Evolutionary conservation across 2,113 vertebrate genomes (phyloP), one percentile per base, ranked within the genome.

Genomic region (Catharus fuscescens): DNA sequence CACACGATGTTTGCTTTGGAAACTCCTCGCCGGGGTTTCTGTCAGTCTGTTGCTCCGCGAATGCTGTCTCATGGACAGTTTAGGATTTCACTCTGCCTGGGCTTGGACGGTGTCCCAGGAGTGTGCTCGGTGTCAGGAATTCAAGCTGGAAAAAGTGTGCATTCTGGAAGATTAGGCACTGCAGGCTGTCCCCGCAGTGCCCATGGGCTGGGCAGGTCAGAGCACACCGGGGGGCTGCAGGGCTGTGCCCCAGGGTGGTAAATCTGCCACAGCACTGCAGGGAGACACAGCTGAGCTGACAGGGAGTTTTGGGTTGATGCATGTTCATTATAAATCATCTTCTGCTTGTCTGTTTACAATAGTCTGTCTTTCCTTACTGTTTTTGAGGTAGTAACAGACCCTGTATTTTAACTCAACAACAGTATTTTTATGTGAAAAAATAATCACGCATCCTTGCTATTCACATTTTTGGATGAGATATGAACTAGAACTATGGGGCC

Each of bases 1-100:
- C 40, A 74, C 44, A 59, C 84, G 57, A 85, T 95, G 79, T 96
- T 96, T 97, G 93, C 92, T 96, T 95, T 96, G 96, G 95, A 97
- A 97, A 96, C 93, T 93, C 91, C 95, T 96, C 72, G 1, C 81
- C 0, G 20, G 84, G 88, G 80, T 95, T 95, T 90, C 94, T 96
- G 85, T 93, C 44, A 87, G 56, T 12, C 48, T 36, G 60, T 70
- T 92, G 85, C 80, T 96, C 76, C 2, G 54, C 2, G 1, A 53
- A 36, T 23, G 65, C 90, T 67, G 87, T 74, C 92, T 92, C 67
- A 80, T 8, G 80, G 93, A 92, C 95, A 90, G 94, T 88, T 92
- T 92, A 94, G 94, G 86, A 76, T 95, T 96, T 95, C 86, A 14
- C 73, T 74, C 81, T 71, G 88, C 86, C 81, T 90, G 92, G 23